phyloP scores from a whole-genome alignment of 1,140 invertebrate genomes.

The Drosophila fuyamai region DNA sequence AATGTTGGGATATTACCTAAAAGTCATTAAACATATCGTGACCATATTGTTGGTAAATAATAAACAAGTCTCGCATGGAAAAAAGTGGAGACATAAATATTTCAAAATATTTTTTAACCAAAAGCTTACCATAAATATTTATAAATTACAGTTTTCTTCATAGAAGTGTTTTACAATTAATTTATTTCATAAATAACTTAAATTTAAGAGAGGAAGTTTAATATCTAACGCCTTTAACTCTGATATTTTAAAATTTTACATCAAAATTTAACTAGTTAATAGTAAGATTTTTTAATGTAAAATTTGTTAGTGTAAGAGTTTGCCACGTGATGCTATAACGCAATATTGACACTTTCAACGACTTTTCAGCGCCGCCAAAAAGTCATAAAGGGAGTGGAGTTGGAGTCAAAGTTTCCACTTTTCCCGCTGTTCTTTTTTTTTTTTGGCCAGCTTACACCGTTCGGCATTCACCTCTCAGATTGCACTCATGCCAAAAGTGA shows the following conservation, averaged over 20 bases:
- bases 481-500: constrained; percentile 55
- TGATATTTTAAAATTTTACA: too few relatives aligned
- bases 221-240: neutral
- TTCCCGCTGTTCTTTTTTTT: constrained; percentile 14
- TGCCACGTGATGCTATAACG: constrained; percentile 72
- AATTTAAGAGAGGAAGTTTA: neutral
- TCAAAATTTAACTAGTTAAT: too few relatives aligned
- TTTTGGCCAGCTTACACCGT: constrained; percentile 38
- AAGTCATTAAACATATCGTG: neutral
- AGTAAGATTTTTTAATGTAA: neutral
- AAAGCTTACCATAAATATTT: too few relatives aligned
- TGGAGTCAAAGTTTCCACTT: constrained; percentile 58
- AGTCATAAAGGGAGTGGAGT: constrained; percentile 75
- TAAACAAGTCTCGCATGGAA: too few relatives aligned
- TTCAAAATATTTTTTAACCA: too few relatives aligned
- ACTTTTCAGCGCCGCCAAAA: constrained; percentile 74
- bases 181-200: too few relatives aligned
- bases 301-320: constrained; percentile 7
- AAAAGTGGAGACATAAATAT: too few relatives aligned
- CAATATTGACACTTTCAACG: constrained; percentile 84
- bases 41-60: too few relatives aligned
- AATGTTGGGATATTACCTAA: neutral
- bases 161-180: too few relatives aligned
- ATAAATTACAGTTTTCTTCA: too few relatives aligned
- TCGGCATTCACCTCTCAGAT: constrained; percentile 63